A percentile compares a stretch with the other conserved stretches of the same genome.
phyloP scores from a whole-genome alignment of 2,888 invertebrate species.

The Syrphus vitripennis region DNA sequence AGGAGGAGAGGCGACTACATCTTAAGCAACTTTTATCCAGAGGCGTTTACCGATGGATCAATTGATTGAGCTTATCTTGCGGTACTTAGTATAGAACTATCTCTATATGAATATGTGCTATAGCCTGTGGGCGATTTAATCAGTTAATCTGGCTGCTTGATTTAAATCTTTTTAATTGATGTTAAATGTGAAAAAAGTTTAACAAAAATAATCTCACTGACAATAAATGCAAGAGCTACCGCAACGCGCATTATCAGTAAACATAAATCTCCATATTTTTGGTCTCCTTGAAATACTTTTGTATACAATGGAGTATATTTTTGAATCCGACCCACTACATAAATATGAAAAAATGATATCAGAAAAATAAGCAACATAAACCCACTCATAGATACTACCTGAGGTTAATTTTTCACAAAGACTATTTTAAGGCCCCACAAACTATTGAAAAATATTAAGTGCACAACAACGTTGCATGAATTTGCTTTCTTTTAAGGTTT shows the following conservation, averaged over 20 bases:
- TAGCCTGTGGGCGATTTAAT: constrained; percentile 45
- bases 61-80: constrained; percentile 42
- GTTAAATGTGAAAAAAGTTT: constrained; percentile 35
- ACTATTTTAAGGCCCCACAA: background rate
- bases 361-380: background rate
- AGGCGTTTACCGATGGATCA: constrained; percentile 33
- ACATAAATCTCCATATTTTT: constrained; percentile 49
- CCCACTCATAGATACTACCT: background rate
- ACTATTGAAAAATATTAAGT: background rate
- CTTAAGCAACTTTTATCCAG: constrained; percentile 14
- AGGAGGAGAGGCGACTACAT: constrained; percentile 38
- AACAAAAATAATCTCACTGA: constrained; percentile 47
- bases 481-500: background rate
- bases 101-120: background rate
- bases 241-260: constrained; percentile 32
- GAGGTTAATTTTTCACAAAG: constrained; percentile 18
- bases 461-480: background rate
- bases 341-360: background rate
- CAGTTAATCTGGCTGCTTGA: constrained; percentile 22
- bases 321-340: background rate
- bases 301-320: background rate
- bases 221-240: constrained; percentile 20
- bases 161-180: constrained; percentile 65
- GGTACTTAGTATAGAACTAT: constrained; percentile 49
- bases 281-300: constrained; percentile 65